These are phyloP conservation scores for Acipenser transmontanus DNA, from an alignment of 2,797 vertebrate genomes.

Conservation along the genomic window DNA sequence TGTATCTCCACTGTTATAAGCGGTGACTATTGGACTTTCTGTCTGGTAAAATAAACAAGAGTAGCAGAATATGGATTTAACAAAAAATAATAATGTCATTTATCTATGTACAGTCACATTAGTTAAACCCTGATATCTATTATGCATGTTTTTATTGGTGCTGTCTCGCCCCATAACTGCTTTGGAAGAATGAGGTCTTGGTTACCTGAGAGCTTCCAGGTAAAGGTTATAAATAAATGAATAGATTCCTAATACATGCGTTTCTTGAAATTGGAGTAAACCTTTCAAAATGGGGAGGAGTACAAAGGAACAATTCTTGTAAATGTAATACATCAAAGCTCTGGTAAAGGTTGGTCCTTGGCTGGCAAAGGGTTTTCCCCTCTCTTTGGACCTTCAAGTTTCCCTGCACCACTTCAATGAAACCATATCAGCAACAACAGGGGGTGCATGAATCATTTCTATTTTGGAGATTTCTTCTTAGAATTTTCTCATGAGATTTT, in stretches of 20 bases:
- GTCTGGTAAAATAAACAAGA: not conserved
- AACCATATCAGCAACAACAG: not conserved
- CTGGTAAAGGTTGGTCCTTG: not conserved
- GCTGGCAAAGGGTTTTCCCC: slow-evolving; percentile 45
- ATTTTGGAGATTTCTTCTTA: not conserved
- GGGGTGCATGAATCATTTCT: not conserved
- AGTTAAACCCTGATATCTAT: too few relatives aligned
- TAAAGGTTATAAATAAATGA: slow-evolving; percentile 29
- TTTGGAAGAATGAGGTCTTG: slow-evolving; percentile 22
- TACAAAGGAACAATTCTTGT: slow-evolving; percentile 46
- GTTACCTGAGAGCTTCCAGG: slow-evolving; percentile 51
- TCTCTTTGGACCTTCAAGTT: slow-evolving; percentile 20
- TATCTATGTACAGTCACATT: too few relatives aligned
- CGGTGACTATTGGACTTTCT: too few relatives aligned
- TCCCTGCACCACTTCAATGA: slow-evolving; percentile 22
- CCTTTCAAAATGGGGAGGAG: slow-evolving; percentile 32
- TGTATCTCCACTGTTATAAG: too few relatives aligned
- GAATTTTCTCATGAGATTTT: slow-evolving; percentile 3
- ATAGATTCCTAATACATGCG: slow-evolving; percentile 9
- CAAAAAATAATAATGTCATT: too few relatives aligned
- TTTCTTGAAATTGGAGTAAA: slow-evolving; percentile 36
- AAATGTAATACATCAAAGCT: slow-evolving; percentile 32
- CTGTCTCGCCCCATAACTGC: slow-evolving; percentile 39
- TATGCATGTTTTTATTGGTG: too few relatives aligned
- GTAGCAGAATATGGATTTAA: slow-evolving; percentile 27